phyloP scores from a whole-genome alignment of 1,140 invertebrate genomes.

The Hormaphis cornu region DNA sequence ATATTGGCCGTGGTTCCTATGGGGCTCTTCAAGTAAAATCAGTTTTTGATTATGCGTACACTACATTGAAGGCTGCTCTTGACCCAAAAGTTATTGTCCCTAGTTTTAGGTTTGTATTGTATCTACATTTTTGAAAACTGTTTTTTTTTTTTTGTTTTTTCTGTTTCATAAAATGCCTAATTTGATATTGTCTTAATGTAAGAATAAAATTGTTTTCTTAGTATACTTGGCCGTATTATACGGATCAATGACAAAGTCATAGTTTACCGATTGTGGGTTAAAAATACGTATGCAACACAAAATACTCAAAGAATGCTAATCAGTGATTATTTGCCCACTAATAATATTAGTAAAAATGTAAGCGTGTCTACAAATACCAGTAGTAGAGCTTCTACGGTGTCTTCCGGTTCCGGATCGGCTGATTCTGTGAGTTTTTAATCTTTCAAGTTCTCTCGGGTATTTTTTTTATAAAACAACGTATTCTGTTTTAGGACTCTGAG shows the following conservation, averaged over 20 bases:
- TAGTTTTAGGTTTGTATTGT: constrained; percentile 46
- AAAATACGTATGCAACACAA: constrained; percentile 48
- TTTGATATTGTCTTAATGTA: constrained; percentile 5
- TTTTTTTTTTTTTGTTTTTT: constrained; percentile 41
- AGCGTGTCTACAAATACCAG: constrained; percentile 12
- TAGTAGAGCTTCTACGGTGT: constrained; percentile 23
- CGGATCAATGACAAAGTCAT: constrained; percentile 89
- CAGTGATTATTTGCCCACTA: constrained; percentile 18
- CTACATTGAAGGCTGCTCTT: constrained; percentile 70
- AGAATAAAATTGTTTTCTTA: constrained; percentile 39
- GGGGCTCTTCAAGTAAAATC: constrained; percentile 73
- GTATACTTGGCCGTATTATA: constrained; percentile 80
- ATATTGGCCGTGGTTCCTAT: constrained; percentile 94
- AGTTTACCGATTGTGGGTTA: constrained; percentile 72
- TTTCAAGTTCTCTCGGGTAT: constrained; percentile 17
- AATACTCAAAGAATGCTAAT: constrained; percentile 41
- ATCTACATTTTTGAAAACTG: neutral
- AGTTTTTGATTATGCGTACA: constrained; percentile 92
- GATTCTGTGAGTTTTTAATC: constrained; percentile 27
- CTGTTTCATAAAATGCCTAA: constrained; percentile 20
- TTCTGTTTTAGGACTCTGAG: constrained; percentile 44
- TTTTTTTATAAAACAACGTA: neutral
- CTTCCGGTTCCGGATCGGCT: constrained; percentile 14
- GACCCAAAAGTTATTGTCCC: constrained; percentile 52
- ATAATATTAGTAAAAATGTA: constrained; percentile 29